Evolutionary conservation across 64 coral and sea anemone genomes (phyloP), one percentile per base, ranked within the genome.

Genomic region (Porites lutea): DNA sequence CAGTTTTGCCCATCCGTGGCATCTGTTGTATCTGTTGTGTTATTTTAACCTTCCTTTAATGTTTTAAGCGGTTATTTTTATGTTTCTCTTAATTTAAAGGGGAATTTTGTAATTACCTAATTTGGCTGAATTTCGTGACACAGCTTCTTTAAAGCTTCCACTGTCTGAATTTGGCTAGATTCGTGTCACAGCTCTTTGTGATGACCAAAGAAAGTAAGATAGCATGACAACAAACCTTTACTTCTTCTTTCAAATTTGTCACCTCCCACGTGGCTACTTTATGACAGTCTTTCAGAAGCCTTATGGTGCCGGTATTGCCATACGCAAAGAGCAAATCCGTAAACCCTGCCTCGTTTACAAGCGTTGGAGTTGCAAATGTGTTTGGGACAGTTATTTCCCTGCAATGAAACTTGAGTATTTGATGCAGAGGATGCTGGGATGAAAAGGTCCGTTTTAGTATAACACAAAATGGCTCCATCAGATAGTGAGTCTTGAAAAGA

Each of bases 401-500:
- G 67, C 94, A 95, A 58, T 95, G 94, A 79, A 64, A 95, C 75
- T 90, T 87, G 13, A 95, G 82, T 1, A 95, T 92, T 47, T 88
- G 71, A 50, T 92, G 27, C 82, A 95, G 53, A 5, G 94, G 94
- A 52, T 95, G 94, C 5, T 64, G n/a, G 11, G 71, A 3, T 52
- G 94, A 71, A 4, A 95, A 37, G 37, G 86, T 85, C n/a, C 94
- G 77, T 78, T 96, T 37, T 4, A 95, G 52, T 14, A 53, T 55
- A 6, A 95, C 23, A 46, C 94, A 95, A 13, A 95, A 79, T 48
- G 89, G 78, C 52, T 95, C 94, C 44, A 88, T 75, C 4, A 92
- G 59, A 46, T 67, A 81, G 69, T 95, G 94, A 18, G 83, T 83
- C 65, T 95, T 80, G 3, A 73, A 50, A 45, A 43, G 51, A 46